phyloP scores from a whole-genome alignment of 2,113 vertebrate genomes.

The Serinus canaria region DNA sequence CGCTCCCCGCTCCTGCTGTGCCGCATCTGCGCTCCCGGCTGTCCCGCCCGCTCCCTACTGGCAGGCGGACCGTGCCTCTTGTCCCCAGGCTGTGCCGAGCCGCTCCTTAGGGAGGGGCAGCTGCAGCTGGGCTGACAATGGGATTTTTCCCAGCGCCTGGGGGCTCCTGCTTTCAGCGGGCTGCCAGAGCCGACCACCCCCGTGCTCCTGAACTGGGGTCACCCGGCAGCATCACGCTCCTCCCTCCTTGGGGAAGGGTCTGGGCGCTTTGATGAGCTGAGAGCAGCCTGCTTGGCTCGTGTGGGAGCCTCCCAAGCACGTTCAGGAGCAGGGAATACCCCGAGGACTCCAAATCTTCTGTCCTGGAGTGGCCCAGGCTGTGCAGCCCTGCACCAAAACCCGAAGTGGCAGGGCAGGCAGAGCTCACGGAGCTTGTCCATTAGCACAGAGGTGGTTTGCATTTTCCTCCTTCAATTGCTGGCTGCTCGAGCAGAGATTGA shows the following conservation, averaged over 20 bases:
- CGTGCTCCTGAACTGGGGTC: rapidly evolving
- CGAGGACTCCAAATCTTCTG: rapidly evolving
- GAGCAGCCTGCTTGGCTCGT: rapidly evolving
- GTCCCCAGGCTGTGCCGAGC: not conserved
- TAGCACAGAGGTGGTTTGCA: not conserved
- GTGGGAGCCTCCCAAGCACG: not conserved
- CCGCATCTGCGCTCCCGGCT: not conserved
- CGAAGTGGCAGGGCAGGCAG: not conserved
- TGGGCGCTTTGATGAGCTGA: not conserved
- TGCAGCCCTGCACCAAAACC: not conserved
- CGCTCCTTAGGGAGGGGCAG: not conserved
- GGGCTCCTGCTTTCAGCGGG: not conserved
- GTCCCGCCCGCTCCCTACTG: not conserved
- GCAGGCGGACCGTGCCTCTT: not conserved
- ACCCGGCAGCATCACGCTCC: not conserved
- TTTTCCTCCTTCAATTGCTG: not conserved
- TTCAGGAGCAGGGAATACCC: not conserved
- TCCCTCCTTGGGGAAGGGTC: not conserved
- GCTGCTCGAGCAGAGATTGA: rapidly evolving
- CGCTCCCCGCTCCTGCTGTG: not conserved
- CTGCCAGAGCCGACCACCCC: not conserved
- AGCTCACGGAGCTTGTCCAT: no score
- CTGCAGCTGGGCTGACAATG: conserved; percentile 16
- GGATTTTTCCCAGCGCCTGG: not conserved
- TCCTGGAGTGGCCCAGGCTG: no score